A percentile compares a stretch with the other conserved stretches of the same genome.
phyloP scores from a whole-genome alignment of 2,797 vertebrate species.

The Limnodromus scolopaceus region DNA sequence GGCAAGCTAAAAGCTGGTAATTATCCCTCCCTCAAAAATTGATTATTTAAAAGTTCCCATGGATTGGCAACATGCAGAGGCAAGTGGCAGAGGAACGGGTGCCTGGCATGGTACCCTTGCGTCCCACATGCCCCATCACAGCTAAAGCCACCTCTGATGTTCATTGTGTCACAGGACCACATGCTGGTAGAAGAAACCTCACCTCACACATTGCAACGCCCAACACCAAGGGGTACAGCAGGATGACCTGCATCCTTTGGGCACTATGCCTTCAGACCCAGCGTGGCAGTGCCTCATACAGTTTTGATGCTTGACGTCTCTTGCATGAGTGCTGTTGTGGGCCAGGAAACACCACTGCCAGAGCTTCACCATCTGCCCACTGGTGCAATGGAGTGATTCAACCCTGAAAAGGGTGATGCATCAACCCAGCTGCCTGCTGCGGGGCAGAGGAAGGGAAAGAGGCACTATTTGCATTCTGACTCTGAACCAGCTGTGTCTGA shows the following conservation, averaged over 20 bases:
- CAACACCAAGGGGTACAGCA: background rate
- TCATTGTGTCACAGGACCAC: rapidly evolving
- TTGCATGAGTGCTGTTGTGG: rapidly evolving
- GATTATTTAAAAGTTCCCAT: background rate
- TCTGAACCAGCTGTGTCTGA: background rate
- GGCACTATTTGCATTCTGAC: background rate
- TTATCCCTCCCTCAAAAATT: background rate
- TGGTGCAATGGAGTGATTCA: background rate
- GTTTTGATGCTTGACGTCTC: background rate
- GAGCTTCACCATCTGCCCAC: rapidly evolving
- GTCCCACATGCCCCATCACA: rapidly evolving
- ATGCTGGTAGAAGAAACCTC: background rate
- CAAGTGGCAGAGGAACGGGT: rapidly evolving
- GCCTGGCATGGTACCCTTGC: rapidly evolving
- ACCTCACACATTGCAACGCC: rapidly evolving
- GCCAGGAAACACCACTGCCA: background rate
- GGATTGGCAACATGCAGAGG: background rate
- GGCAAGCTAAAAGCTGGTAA: slow-evolving; percentile 22
- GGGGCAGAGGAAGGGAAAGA: background rate
- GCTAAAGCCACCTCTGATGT: background rate
- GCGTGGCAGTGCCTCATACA: rapidly evolving
- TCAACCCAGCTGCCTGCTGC: background rate
- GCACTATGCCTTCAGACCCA: background rate
- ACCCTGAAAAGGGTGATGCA: rapidly evolving
- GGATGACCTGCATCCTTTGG: rapidly evolving